These are phyloP conservation scores for Tapera naevia DNA, from an alignment of 2,797 vertebrate species.

Conservation along the genomic window DNA sequence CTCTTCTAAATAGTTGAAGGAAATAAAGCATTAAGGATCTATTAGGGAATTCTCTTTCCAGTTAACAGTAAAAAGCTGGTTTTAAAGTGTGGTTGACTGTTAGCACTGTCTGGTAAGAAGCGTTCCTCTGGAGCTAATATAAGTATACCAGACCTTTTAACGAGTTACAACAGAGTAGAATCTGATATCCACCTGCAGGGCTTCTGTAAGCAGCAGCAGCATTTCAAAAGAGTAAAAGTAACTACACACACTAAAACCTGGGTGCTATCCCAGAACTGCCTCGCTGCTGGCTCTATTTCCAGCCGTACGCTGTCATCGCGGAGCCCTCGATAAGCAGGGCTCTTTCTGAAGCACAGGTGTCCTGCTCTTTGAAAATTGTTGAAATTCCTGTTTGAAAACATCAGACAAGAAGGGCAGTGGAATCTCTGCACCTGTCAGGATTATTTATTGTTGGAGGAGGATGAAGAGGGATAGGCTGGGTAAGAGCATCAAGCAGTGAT, in stretches of 20 bases:
- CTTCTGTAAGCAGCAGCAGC: slow-evolving; percentile 62
- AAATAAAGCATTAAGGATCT: slow-evolving; percentile 6
- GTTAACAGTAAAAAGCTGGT: slow-evolving; percentile 7
- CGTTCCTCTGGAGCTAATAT: neutral
- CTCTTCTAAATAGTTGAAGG: neutral
- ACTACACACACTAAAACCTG: slow-evolving; percentile 36
- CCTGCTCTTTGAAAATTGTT: slow-evolving; percentile 70
- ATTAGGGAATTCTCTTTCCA: neutral
- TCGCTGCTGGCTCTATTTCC: slow-evolving; percentile 56
- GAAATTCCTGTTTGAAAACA: slow-evolving; percentile 68
- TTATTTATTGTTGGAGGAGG: slow-evolving; percentile 69
- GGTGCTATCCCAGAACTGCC: slow-evolving; percentile 55
- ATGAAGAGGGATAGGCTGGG: slow-evolving; percentile 43
- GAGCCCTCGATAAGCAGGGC: neutral
- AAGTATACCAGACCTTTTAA: slow-evolving; percentile 2
- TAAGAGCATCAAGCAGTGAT: neutral
- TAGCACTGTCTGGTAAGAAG: neutral
- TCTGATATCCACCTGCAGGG: slow-evolving; percentile 61
- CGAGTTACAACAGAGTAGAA: neutral
- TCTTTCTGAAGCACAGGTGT: slow-evolving; percentile 75
- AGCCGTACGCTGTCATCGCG: neutral
- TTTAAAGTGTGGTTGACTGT: neutral
- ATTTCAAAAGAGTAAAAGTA: slow-evolving; percentile 60
- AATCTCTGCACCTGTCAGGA: slow-evolving; percentile 72
- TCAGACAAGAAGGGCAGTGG: slow-evolving; percentile 38